These are phyloP conservation scores for Cisticola juncidis DNA, from an alignment of 2,113 vertebrate species.

Conservation along the genomic window DNA sequence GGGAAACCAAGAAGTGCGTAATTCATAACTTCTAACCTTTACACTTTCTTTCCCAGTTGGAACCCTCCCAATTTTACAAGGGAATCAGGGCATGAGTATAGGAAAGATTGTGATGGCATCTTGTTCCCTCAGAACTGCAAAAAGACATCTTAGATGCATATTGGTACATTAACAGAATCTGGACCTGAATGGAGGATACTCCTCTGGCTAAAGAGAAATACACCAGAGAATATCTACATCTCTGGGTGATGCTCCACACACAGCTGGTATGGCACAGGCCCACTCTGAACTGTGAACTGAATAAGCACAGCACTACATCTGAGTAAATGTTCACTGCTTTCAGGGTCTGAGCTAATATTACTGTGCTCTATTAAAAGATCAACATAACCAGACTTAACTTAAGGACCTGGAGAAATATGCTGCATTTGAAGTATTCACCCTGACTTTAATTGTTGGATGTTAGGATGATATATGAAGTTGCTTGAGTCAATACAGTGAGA, in stretches of 20 bases:
- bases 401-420: neutral
- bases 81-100: neutral
- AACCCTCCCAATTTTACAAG: neutral
- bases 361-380: neutral
- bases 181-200: neutral
- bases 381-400: neutral
- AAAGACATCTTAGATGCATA: neutral
- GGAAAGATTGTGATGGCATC: neutral
- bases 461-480: neutral
- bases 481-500: neutral
- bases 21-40: neutral
- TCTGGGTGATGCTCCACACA: neutral
- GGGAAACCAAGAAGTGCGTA: neutral
- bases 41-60: neutral
- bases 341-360: neutral
- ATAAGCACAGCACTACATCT: neutral
- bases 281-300: neutral
- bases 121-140: neutral
- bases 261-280: neutral
- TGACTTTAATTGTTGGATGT: neutral
- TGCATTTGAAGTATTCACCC: neutral
- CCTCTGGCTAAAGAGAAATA: neutral
- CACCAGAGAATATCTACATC: neutral
- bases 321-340: neutral
- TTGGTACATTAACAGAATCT: neutral